Base-by-base conservation (phyloP, 2,113 vertebrate species). In the Xenopus borealis region DNA sequence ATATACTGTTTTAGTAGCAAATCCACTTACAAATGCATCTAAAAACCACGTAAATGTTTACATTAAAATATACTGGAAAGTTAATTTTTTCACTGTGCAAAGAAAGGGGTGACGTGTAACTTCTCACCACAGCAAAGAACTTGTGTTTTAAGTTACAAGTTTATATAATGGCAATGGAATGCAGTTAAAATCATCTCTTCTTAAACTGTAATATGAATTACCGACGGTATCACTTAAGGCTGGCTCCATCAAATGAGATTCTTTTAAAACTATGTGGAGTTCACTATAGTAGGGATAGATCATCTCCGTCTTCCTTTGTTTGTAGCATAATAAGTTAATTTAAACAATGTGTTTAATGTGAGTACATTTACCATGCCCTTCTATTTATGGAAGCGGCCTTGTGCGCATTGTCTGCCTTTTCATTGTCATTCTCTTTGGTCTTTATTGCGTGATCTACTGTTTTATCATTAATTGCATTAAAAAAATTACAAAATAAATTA, bases 401-500 rank as follows among this genome's bases (percentile, higher is more conserved):
- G 46, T 13, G 27, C 44, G 14, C 59, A 82, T 84, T 81, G 66
- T 86, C 80, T 87, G 80, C 81, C 73, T 81, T 81, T 79, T 78
- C 80, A 79, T 75, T 82, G 78, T 80, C 79, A 62, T 79, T 71
- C 9, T 67, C 71, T 82, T 27, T 23, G 80, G 79, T 88, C 82
- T 81, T 80, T 40, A 80, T 81, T 62, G 17, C 81, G 52, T 81
- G 85, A 86, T n/a, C 23, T 57, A 73, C 20, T 47, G 0, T 65
- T 82, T 82, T 82, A 86, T 75, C 83, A 82, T 81, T 84, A 86
- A 86, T 73, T 82, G 79, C 78, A 65, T 79, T 72, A 78, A 80
- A 33, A 33, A 80, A 79, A 67, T 72, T 8, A 82, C 86, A 80
- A 86, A 89, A 88, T 88, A 82, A 89, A 87, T 90, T 84, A 78